Conservation (phyloP, 2,113 vertebrate genomes). For the Silurus asotus region DNA sequence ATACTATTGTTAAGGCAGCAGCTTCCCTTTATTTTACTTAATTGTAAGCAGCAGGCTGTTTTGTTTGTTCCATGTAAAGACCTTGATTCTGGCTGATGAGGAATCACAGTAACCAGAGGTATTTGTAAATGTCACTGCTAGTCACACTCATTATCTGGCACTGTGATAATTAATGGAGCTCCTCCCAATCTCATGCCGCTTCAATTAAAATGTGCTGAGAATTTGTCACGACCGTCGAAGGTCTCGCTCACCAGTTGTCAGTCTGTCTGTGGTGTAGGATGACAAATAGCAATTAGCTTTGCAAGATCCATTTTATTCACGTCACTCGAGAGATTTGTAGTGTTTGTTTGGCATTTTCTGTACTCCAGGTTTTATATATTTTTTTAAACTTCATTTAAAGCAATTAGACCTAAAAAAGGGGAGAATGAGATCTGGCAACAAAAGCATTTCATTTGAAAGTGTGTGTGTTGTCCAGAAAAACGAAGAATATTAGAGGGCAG, state of each 20-base stretch:
- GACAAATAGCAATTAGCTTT: slow-evolving; percentile 44
- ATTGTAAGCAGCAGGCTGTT: slow-evolving; percentile 37
- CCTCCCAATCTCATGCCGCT: slow-evolving; percentile 50
- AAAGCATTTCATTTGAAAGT: slow-evolving; percentile 26
- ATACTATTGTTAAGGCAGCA: slow-evolving; percentile 14
- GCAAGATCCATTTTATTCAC: slow-evolving; percentile 25
- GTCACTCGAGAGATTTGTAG: slow-evolving; percentile 25
- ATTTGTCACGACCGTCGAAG: slow-evolving; percentile 40
- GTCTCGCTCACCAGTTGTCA: slow-evolving; percentile 27
- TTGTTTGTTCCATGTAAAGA: slow-evolving; percentile 46
- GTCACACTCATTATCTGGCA: slow-evolving; percentile 56
- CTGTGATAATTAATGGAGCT: slow-evolving; percentile 57
- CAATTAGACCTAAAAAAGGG: neutral
- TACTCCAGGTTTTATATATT: slow-evolving; percentile 4
- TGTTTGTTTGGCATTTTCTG: slow-evolving; percentile 29
- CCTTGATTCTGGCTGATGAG: slow-evolving; percentile 31
- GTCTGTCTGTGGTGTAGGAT: slow-evolving; percentile 49
- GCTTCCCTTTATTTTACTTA: slow-evolving; percentile 38
- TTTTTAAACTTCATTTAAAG: neutral
- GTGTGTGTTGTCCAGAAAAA: slow-evolving; percentile 32
- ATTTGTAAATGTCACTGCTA: slow-evolving; percentile 57
- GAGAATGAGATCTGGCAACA: neutral
- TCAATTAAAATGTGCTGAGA: slow-evolving; percentile 55
- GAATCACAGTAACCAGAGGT: slow-evolving; percentile 52
- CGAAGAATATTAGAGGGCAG: slow-evolving; percentile 1